A percentile compares a stretch with the other conserved stretches of the same genome.
Conservation (phyloP, 2,888 invertebrate species). For the Agrypnus murinus region DNA sequence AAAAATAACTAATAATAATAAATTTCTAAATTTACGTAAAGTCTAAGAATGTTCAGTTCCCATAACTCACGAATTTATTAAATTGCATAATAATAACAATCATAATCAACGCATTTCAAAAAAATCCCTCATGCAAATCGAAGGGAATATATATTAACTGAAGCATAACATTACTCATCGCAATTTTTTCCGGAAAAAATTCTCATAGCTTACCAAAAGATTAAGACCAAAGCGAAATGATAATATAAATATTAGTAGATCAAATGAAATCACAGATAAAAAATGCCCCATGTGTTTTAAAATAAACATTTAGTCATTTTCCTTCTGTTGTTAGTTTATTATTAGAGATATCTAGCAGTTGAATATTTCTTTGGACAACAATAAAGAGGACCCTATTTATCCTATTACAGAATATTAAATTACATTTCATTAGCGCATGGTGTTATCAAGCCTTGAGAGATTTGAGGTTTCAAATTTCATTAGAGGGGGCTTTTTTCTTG, state of each 20-base stretch:
- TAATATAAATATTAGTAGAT: neutral
- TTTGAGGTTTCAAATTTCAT: slow-evolving; percentile 38
- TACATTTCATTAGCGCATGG: slow-evolving; percentile 38
- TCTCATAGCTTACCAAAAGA: slow-evolving; percentile 4
- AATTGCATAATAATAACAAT: neutral
- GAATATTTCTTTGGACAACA: slow-evolving; percentile 36
- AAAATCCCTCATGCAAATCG: slow-evolving; percentile 34
- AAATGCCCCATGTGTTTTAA: slow-evolving; percentile 3
- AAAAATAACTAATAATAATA: neutral
- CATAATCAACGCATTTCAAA: slow-evolving; percentile 5
- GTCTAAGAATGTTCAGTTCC: neutral
- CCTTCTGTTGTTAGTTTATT: neutral
- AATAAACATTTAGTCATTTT: neutral
- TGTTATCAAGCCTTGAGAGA: slow-evolving; percentile 30
- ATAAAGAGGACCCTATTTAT: slow-evolving; percentile 39
- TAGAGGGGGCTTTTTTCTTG: slow-evolving; percentile 12
- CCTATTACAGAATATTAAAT: slow-evolving; percentile 44
- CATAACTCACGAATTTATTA: neutral
- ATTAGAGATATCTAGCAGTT: neutral
- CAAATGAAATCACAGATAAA: slow-evolving; percentile 21
- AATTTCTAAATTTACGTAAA: no score
- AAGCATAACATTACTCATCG: slow-evolving; percentile 9
- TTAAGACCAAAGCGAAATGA: no score
- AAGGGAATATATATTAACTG: slow-evolving; percentile 21
- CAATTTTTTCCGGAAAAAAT: slow-evolving; percentile 4